These are phyloP conservation scores for Ceratosolen fusciceps DNA, from an alignment of 1,140 invertebrate genomes.

Conservation along the genomic window DNA sequence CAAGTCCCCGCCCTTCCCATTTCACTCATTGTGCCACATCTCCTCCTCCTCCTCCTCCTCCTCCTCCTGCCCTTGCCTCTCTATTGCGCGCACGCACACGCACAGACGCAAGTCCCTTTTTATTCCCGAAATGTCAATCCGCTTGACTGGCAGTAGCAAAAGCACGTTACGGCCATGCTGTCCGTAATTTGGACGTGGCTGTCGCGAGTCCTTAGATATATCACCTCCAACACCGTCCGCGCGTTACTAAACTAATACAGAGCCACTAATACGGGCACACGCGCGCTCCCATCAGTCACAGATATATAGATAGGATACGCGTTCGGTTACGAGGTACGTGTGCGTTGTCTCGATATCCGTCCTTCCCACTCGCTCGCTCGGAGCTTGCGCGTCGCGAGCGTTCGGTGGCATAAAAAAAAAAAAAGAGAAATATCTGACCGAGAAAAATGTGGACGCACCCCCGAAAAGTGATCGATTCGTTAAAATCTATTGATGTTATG, in stretches of 20 bases:
- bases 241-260: too few species aligned
- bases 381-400: not conserved
- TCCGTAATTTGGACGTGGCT: slow-evolving; percentile 41
- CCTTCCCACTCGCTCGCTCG: not conserved
- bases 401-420: not conserved
- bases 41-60: not conserved
- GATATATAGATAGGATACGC: too few species aligned
- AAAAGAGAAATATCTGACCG: slow-evolving; percentile 1
- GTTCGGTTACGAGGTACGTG: too few species aligned
- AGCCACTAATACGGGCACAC: too few species aligned
- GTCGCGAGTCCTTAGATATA: slow-evolving; percentile 34
- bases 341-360: not conserved
- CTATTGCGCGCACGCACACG: not conserved
- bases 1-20: not conserved
- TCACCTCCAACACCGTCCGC: not conserved
- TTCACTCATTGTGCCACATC: not conserved
- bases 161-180: slow-evolving; percentile 43
- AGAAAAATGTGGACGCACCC: not conserved
- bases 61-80: not conserved
- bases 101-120: slow-evolving; percentile 18
- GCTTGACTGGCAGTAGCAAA: slow-evolving; percentile 46
- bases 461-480: slow-evolving; percentile 23
- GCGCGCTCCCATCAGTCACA: not conserved
- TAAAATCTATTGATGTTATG: slow-evolving; percentile 26
- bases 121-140: slow-evolving; percentile 40